Evolutionary conservation across 2,888 invertebrate genomes (phyloP), one percentile per base, ranked within the genome.

Genomic region (Archips xylosteana): DNA sequence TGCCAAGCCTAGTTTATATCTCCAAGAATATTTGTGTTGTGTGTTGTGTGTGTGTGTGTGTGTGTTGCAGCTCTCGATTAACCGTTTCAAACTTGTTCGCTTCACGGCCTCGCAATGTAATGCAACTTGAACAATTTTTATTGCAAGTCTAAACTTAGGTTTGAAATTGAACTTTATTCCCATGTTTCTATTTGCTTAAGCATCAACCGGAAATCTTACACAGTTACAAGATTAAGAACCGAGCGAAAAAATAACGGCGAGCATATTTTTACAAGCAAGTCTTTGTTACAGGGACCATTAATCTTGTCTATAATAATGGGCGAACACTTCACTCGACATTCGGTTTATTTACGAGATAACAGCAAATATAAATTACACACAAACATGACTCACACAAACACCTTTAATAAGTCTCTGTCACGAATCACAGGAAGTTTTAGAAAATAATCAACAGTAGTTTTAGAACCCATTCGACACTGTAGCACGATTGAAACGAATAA

Each of bases 381-480:
- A 67, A 39, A 67, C 62, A 63, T 75, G 75, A 76, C 62, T 78
- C 76, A 76, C 68, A 62, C 63, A 69, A 39, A 75, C 69, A 70
- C 57, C 66, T 74, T 72, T 76, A 75, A 77, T 76, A 73, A 76
- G 74, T 65, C 61, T 54, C 64, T 75, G 78, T 77, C 78, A 76
- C 71, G 71, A 70, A 63, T 65, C 73, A 65, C 23, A 70, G 73
- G 70, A 64, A 75, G 77, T 77, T 76, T 39, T 73, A 23, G 68
- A 72, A 71, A 75, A 75, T 77, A 78, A 77, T 77, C 77, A 78
- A 76, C 76, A 42, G 23, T 34, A 32, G 63, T 13, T 60, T 15
- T 60, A 23, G 10, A 12, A 12, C 6, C 6, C 4, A 36, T 57
- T n/a, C 57, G 59, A 42, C 36, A 34, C 13, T 13, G 23, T 15